Evolutionary conservation across 2,113 vertebrate genomes (phyloP).

Genomic region (Ailurus styani): DNA sequence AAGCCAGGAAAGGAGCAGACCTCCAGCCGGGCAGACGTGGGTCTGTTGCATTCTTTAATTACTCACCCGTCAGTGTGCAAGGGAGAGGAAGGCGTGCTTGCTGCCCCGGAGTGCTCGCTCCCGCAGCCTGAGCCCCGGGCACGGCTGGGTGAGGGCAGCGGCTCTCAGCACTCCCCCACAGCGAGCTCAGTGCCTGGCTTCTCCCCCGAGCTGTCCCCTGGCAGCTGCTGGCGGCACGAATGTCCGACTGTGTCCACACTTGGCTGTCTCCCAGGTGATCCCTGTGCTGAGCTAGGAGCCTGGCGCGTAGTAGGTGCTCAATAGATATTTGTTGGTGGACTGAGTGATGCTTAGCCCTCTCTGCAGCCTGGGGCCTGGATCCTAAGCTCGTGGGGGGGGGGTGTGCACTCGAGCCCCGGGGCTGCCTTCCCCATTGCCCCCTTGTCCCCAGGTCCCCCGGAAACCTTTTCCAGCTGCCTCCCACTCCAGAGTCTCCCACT

Average conservation of each 20-base stretch:
- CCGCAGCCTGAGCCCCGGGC: background rate
- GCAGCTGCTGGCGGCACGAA: background rate
- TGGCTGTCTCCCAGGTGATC: background rate
- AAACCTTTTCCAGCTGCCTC: background rate
- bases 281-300: background rate
- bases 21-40: background rate
- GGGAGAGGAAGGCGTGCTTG: background rate
- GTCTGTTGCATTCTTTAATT: background rate
- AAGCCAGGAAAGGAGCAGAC: background rate
- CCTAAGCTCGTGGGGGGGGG: background rate
- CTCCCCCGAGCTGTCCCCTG: background rate
- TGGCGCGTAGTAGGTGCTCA: background rate
- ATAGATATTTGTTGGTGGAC: background rate
- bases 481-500: background rate
- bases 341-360: background rate
- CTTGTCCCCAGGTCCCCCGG: background rate
- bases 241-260: background rate
- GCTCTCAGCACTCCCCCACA: background rate
- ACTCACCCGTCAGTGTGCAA: background rate
- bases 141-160: accelerated
- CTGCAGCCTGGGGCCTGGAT: background rate
- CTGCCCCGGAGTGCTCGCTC: accelerated
- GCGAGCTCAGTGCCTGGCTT: background rate
- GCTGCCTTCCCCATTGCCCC: background rate
- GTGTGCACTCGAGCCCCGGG: background rate